Conservation (phyloP, 1,140 invertebrate genomes). For the Potamilus streckersoni region DNA sequence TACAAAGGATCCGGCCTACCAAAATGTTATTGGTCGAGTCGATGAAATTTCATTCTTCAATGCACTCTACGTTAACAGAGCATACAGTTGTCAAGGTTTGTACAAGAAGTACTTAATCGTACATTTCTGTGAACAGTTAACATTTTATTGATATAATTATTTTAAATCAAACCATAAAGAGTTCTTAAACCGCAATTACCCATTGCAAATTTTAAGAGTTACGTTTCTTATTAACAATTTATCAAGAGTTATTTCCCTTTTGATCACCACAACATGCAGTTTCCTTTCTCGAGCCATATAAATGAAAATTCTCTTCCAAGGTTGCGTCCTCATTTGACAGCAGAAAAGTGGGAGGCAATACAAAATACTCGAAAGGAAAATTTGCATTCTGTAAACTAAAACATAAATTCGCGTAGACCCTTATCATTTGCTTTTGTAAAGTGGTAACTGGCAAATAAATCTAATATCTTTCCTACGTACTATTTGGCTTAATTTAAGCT, state of each 20-base stretch:
- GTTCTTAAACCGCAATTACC: background rate
- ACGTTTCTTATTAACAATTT: background rate
- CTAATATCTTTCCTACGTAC: no score
- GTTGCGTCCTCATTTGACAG: no score
- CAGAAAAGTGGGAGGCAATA: no score
- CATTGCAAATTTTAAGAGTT: background rate
- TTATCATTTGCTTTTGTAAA: no score
- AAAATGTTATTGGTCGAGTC: slow-evolving; percentile 35
- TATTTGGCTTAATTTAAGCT: no score
- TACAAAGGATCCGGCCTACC: slow-evolving; percentile 40
- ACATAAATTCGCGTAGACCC: no score
- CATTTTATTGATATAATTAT: background rate
- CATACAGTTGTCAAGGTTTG: slow-evolving; percentile 37
- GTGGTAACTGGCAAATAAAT: no score
- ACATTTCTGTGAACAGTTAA: background rate
- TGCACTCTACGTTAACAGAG: slow-evolving; percentile 40
- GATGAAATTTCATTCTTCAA: slow-evolving; percentile 42
- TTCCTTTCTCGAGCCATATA: no score
- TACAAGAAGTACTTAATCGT: background rate
- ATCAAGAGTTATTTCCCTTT: background rate
- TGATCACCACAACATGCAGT: no score
- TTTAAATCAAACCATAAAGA: background rate
- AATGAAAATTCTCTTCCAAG: no score
- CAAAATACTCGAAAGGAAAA: no score
- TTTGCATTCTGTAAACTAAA: no score